Percentiles rank a stretch among this genome's conserved stretches.
Evolutionary conservation across 2,888 invertebrate genomes (phyloP).

Genomic region (Apamea crenata): DNA sequence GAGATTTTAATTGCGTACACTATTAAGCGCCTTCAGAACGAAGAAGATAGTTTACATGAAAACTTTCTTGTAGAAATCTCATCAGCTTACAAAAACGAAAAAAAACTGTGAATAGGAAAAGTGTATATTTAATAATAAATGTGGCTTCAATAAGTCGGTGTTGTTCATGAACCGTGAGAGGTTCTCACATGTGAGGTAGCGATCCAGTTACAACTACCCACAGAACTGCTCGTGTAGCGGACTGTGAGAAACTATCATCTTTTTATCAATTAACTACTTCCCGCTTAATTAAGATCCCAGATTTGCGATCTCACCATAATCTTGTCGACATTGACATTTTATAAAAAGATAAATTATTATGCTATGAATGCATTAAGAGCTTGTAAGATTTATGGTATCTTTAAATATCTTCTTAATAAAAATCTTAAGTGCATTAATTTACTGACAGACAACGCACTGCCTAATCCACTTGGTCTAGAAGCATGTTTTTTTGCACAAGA

Average conservation of each 20-base stretch:
- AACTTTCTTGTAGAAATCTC: conserved; percentile 41
- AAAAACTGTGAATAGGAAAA: conserved; percentile 60
- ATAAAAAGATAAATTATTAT: background rate
- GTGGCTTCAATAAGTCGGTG: conserved; percentile 75
- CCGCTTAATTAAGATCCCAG: conserved; percentile 64
- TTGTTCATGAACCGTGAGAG: conserved; percentile 81
- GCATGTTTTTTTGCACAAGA: too few relatives aligned
- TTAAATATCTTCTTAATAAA: background rate
- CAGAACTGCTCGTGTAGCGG: conserved; percentile 61
- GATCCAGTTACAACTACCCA: conserved; percentile 83
- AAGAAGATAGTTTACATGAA: conserved; percentile 15
- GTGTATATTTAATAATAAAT: conserved; percentile 72
- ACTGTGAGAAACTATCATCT: conserved; percentile 81
- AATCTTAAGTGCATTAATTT: background rate
- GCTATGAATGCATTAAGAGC: background rate
- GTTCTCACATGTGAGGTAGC: conserved; percentile 81
- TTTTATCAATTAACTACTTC: conserved; percentile 70
- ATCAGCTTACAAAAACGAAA: conserved; percentile 34
- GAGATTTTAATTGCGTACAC: conserved; percentile 11
- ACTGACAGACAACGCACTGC: background rate
- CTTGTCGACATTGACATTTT: conserved; percentile 20
- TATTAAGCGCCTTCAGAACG: background rate
- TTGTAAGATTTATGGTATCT: background rate
- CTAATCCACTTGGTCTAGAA: background rate
- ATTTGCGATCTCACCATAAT: conserved; percentile 59